Evolutionary conservation across 2,797 vertebrate genomes (phyloP), one percentile per base, ranked within the genome.

Genomic region (Syndactyla subalaris): DNA sequence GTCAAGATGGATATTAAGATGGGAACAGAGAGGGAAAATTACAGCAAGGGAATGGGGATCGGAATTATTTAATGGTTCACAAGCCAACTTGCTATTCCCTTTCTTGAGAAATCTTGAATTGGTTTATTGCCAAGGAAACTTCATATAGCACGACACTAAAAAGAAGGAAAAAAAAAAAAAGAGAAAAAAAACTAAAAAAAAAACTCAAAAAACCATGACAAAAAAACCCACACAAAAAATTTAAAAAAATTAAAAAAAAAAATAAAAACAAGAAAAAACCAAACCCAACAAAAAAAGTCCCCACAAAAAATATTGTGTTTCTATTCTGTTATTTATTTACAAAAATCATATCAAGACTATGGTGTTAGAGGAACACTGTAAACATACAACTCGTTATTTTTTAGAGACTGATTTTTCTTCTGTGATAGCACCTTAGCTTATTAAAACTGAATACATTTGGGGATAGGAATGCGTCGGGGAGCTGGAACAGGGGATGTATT

Each of bases 371-470:
- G 86, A 80, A 95, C 93, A 95, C 94, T 96, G 95, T 96, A 97
- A 96, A 94, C 90, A 89, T 95, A 82, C 78, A 96, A 72, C 88
- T 95, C 74, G 83, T 94, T 96, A 65, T 93, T 94, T 89, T 86
- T 95, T 93, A 96, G 89, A 95, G 90, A 95, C 88, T 95, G 86
- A 91, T 93, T 96, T 97, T 95, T 93, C 92, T 96, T 96, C 87
- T 96, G 91, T 96, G 91, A 95, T 94, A 96, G 96, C 96, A 97
- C 95, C 93, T 96, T 97, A 93, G 93, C 72, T 96, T 96, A 93
- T 92, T 91, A 94, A 95, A 95, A 83, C 45, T 79, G 92, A 95
- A 86, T 93, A 91, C 91, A 94, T 96, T 95, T 92, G 91, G 74
- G 77, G 72, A 58, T 95, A 70, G 63, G 52, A 88, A 67, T 84